Evolutionary conservation across 2,888 invertebrate genomes (phyloP).

Genomic region (Stratiomys singularior): DNA sequence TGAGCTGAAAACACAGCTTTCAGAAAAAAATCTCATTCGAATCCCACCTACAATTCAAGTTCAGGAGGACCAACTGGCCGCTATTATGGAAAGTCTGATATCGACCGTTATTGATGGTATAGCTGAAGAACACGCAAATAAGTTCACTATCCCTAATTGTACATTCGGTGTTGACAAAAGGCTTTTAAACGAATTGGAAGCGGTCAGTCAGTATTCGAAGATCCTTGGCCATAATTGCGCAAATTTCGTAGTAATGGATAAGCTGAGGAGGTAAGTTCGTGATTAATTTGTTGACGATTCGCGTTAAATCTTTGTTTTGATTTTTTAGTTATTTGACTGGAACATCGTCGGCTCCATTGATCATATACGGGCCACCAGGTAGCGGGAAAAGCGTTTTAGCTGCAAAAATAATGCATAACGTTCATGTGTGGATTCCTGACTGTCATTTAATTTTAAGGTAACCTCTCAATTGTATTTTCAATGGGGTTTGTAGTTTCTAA

Average conservation of each 20-base stretch:
- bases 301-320: neutral
- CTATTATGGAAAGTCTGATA: slow-evolving; percentile 75
- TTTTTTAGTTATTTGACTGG: slow-evolving; percentile 72
- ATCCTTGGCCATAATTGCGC: slow-evolving; percentile 73
- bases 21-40: slow-evolving; percentile 77
- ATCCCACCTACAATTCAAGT: slow-evolving; percentile 66
- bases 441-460: slow-evolving; percentile 67
- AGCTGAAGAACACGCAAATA: slow-evolving; percentile 74
- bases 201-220: slow-evolving; percentile 74
- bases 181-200: slow-evolving; percentile 77
- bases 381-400: slow-evolving; percentile 85
- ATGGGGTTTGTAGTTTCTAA: too few relatives aligned
- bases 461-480: neutral
- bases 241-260: slow-evolving; percentile 63
- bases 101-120: slow-evolving; percentile 75
- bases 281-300: neutral
- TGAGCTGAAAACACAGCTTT: slow-evolving; percentile 78
- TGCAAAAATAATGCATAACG: slow-evolving; percentile 76
- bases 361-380: slow-evolving; percentile 82
- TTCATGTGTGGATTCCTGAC: slow-evolving; percentile 74
- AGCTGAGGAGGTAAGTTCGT: slow-evolving; percentile 58
- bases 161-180: slow-evolving; percentile 77
- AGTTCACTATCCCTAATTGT: slow-evolving; percentile 70
- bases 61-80: slow-evolving; percentile 62
- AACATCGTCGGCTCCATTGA: slow-evolving; percentile 72